phyloP scores from a whole-genome alignment of 2,888 invertebrate genomes.

The Heliconius hortense region DNA sequence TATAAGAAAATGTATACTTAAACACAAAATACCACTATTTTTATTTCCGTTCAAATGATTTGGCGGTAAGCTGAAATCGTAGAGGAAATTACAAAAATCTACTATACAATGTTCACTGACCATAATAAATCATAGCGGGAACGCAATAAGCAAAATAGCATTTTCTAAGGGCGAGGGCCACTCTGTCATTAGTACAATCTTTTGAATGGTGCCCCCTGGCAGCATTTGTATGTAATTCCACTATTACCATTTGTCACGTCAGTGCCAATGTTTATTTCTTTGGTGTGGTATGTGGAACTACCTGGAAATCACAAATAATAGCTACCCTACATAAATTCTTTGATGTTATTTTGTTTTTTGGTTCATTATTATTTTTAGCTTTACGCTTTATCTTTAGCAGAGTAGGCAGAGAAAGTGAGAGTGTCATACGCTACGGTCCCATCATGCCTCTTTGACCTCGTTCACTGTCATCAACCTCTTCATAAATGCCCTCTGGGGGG shows the following conservation, averaged over 20 bases:
- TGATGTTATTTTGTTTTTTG: neutral
- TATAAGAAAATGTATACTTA: neutral
- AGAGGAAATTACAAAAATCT: conserved; percentile 33
- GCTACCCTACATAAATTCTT: neutral
- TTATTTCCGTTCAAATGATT: neutral
- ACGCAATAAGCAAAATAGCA: conserved; percentile 33
- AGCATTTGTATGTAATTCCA: conserved; percentile 51
- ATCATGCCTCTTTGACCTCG: neutral
- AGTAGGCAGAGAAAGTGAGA: neutral
- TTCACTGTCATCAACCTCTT: neutral
- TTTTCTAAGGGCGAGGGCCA: conserved; percentile 25
- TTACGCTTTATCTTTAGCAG: neutral
- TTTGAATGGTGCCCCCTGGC: conserved; percentile 44
- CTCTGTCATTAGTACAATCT: conserved; percentile 36
- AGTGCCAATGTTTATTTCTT: conserved; percentile 55
- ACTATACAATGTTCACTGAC: conserved; percentile 10
- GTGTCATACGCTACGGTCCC: neutral
- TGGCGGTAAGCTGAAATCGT: neutral
- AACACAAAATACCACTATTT: neutral
- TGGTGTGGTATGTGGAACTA: conserved; percentile 27
- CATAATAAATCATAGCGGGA: conserved; percentile 29
- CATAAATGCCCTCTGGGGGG: neutral
- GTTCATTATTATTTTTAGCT: neutral
- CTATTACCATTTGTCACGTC: conserved; percentile 53
- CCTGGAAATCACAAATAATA: neutral